phyloP scores from a whole-genome alignment of 2,888 invertebrate genomes.

The Dastarcus helophoroides region DNA sequence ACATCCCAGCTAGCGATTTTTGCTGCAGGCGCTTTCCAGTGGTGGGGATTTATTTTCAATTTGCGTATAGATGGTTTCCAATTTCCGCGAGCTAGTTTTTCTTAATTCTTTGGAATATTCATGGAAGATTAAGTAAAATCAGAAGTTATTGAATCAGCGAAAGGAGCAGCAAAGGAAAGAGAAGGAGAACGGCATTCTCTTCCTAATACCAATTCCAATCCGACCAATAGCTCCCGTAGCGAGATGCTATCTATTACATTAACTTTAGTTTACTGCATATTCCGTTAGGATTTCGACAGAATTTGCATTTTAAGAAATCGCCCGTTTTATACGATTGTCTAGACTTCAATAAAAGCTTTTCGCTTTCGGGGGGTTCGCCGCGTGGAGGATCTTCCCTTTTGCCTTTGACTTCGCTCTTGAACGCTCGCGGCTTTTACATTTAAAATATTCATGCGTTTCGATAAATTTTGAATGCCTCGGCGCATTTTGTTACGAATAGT shows the following conservation, averaged over 20 bases:
- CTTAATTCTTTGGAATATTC: too few relatives aligned
- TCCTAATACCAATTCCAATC: conserved; percentile 25
- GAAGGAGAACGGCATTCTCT: conserved; percentile 7
- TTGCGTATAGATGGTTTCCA: too few relatives aligned
- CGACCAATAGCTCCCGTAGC: conserved; percentile 23
- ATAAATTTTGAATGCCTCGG: too few relatives aligned
- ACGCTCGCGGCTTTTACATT: too few relatives aligned
- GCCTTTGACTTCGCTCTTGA: too few relatives aligned
- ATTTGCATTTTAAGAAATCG: conserved; percentile 25
- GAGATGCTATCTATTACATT: conserved; percentile 29
- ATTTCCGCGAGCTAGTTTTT: too few relatives aligned
- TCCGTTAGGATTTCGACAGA: conserved; percentile 24
- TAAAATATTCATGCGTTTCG: too few relatives aligned
- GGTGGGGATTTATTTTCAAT: too few relatives aligned
- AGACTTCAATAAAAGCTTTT: conserved; percentile 18
- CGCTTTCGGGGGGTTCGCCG: conserved; percentile 6
- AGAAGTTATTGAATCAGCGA: conserved; percentile 14
- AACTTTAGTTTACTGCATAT: conserved; percentile 29
- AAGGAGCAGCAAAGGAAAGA: conserved; percentile 4
- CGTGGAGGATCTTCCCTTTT: not conserved
- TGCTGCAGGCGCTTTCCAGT: not conserved
- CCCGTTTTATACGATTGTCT: conserved; percentile 17
- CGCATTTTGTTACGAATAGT: too few relatives aligned
- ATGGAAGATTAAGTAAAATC: conserved; percentile 16
- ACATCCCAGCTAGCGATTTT: too few relatives aligned